phyloP scores from a whole-genome alignment of 2,113 vertebrate genomes.

The Zeus faber region DNA sequence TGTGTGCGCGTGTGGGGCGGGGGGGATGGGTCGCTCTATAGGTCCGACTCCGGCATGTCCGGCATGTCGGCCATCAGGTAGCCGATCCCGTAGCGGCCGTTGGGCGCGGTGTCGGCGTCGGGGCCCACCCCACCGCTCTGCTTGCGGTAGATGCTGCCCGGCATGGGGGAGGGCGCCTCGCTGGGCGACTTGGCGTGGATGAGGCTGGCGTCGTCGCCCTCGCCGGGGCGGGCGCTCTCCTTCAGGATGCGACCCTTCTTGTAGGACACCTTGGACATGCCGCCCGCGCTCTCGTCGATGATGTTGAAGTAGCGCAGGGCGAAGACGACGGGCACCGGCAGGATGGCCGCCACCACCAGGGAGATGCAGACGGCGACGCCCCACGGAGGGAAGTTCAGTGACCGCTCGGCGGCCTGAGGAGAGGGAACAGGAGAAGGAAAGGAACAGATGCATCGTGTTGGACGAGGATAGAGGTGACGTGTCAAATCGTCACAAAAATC shows the following conservation, averaged over 20 bases:
- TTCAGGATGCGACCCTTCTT: slow-evolving; percentile 92
- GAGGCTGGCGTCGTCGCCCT: slow-evolving; percentile 86
- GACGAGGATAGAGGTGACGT: too few species aligned
- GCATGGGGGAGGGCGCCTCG: slow-evolving; percentile 86
- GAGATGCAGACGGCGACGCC: slow-evolving; percentile 84
- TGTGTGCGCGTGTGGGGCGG: slow-evolving; percentile 28
- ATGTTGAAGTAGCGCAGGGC: slow-evolving; percentile 83
- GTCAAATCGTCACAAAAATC: too few species aligned
- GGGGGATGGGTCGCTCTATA: slow-evolving; percentile 71
- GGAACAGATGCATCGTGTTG: too few species aligned
- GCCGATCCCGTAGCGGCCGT: slow-evolving; percentile 92
- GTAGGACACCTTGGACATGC: slow-evolving; percentile 85
- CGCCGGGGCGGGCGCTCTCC: slow-evolving; percentile 79
- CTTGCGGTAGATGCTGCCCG: slow-evolving; percentile 88
- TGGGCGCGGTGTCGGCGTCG: slow-evolving; percentile 80
- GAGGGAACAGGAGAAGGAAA: not conserved
- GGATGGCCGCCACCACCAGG: slow-evolving; percentile 82
- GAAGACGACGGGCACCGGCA: slow-evolving; percentile 88
- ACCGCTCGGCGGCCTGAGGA: slow-evolving; percentile 80
- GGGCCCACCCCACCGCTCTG: slow-evolving; percentile 75
- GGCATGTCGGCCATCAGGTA: slow-evolving; percentile 92
- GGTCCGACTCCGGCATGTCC: slow-evolving; percentile 92
- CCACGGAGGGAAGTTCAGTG: slow-evolving; percentile 84
- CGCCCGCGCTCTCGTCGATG: slow-evolving; percentile 78
- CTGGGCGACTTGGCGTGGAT: slow-evolving; percentile 87